Percentiles rank a stretch among this genome's conserved stretches.
Conservation (phyloP, 92 coral and sea anemone species). For the Parazoanthus atlanticus region DNA sequence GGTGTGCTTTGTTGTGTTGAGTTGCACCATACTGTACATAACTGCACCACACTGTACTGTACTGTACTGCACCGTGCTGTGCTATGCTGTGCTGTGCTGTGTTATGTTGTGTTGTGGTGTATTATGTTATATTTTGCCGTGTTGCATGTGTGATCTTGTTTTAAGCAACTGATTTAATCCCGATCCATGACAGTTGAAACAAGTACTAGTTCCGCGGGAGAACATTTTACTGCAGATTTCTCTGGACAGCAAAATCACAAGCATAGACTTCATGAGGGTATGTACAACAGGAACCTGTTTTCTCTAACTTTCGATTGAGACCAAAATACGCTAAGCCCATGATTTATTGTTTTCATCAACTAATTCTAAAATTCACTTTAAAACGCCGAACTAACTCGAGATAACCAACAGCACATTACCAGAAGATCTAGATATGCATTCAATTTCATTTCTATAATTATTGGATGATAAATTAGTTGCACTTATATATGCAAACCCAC, state of each 20-base stretch:
- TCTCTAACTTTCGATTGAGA: neutral
- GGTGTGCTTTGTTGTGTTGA: too few species aligned
- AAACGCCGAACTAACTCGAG: neutral
- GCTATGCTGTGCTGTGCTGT: too few species aligned
- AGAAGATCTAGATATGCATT: neutral
- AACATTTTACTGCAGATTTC: conserved; percentile 34
- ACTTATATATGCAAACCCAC: too few species aligned
- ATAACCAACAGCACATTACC: neutral
- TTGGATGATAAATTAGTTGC: too few species aligned
- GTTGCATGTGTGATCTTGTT: neutral
- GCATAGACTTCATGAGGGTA: conserved; percentile 43
- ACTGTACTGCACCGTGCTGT: too few species aligned
- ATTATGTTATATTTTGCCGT: neutral
- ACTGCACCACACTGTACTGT: too few species aligned
- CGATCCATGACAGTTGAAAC: conserved; percentile 14
- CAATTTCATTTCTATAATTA: neutral
- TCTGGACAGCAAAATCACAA: conserved; percentile 35
- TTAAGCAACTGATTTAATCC: neutral
- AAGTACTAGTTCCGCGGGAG: conserved; percentile 35
- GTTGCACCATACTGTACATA: too few species aligned
- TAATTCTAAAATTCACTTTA: too few species aligned
- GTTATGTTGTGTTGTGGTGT: neutral
- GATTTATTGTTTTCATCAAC: too few species aligned
- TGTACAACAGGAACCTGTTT: neutral
- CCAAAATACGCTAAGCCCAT: neutral